Base-by-base conservation (phyloP, 2,888 invertebrate genomes). In the Agonum fuliginosum region DNA sequence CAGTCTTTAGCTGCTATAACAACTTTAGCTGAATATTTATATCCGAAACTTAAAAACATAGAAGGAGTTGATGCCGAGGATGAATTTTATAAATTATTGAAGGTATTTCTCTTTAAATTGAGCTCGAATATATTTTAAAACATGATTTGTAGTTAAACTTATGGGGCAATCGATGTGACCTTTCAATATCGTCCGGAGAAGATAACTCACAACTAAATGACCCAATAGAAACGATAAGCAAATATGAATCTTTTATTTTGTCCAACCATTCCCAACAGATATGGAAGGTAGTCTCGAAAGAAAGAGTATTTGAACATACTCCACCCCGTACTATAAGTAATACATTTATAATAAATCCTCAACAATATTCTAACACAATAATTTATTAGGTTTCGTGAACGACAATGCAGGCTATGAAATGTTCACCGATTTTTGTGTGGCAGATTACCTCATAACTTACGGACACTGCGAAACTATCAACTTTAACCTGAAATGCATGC, bases 351-450 rank as follows among this genome's bases (percentile, higher is more conserved):
- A 37, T n/a, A 54, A 5, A 10, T n/a, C n/a, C n/a, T n/a, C n/a
- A 24, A 30, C 14, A n/a, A 37, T 20, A 41, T 10, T 43, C n/a
- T n/a, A n/a, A n/a, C n/a, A n/a, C n/a, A 69, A 51, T 78, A 78
- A 46, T 46, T 80, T 82, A 4, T 79, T 89, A 89, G 94, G 95
- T 84, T 90, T 97, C 75, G 90, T 99, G 0, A 90, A 95, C 78
- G 99, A 99, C 86, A 99, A 99, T 86, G 90, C 96, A 0, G 99
- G 97, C 0, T 97, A 97, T 84, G 99, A 99, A 87, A 83, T 99
- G 0, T 93, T 96, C 81, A 92, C 95, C 0, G 99, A 99, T 85
- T 86, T 99, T 0, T 94, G 96, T 83, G 84, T 99, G 0, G 96
- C 95, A 1, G 94, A 95, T 81, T 96, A 93, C 84, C 85, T 99